A percentile compares a stretch with the other conserved stretches of the same genome.
phyloP scores from a whole-genome alignment of 2,888 invertebrate species.

The Ditula angustiorana region DNA sequence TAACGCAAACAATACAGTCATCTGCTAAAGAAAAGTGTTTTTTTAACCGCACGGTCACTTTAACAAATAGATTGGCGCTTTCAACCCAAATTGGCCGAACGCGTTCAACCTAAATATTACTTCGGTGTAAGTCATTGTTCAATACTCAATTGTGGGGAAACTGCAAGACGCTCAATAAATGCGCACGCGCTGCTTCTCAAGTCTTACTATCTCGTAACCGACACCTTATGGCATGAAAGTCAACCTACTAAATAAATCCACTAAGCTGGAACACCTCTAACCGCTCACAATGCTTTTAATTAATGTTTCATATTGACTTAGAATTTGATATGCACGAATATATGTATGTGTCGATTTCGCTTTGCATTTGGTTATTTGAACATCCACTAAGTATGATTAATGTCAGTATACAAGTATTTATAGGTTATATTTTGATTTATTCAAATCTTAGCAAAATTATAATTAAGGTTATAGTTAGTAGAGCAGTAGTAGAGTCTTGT shows the following conservation, averaged over 20 bases:
- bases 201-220: constrained; percentile 60
- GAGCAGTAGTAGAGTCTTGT: too few relatives aligned
- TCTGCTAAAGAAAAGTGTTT: constrained; percentile 30
- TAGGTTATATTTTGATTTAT: too few relatives aligned
- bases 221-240: constrained; percentile 60
- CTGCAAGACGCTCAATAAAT: constrained; percentile 42
- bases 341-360: too few relatives aligned
- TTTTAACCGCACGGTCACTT: constrained; percentile 3
- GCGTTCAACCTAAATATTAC: not conserved
- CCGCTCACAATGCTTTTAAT: constrained; percentile 42
- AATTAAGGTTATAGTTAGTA: too few relatives aligned
- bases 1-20: too few relatives aligned
- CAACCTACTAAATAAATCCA: constrained; percentile 40
- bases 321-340: too few relatives aligned
- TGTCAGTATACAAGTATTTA: too few relatives aligned
- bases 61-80: constrained; percentile 51
- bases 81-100: constrained; percentile 47
- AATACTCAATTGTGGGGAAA: constrained; percentile 45
- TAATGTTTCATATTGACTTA: constrained; percentile 13
- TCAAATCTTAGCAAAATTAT: too few relatives aligned
- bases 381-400: not conserved
- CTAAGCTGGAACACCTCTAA: constrained; percentile 39
- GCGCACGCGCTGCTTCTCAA: constrained; percentile 51
- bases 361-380: not conserved
- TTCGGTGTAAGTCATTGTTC: too few relatives aligned